phyloP scores from a whole-genome alignment of 2,113 vertebrate species.

The Nerophis lumbriciformis region DNA sequence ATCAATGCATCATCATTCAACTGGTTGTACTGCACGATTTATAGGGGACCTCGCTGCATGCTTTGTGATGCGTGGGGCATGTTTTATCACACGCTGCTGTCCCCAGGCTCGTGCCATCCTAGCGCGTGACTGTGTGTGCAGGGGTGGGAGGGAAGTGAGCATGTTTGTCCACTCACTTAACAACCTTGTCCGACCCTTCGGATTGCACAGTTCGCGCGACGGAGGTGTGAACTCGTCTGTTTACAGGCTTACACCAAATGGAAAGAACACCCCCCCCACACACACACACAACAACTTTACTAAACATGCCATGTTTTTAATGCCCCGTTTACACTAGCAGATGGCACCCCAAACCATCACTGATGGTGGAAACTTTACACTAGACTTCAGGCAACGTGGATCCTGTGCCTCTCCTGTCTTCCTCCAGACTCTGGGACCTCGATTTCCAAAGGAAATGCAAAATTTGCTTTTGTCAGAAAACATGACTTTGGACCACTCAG shows the following conservation, averaged over 20 bases:
- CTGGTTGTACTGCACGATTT: slow-evolving; percentile 45
- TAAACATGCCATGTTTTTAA: too few relatives aligned
- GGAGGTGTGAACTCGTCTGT: slow-evolving; percentile 24
- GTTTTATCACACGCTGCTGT: slow-evolving; percentile 21
- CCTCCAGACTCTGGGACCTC: too few relatives aligned
- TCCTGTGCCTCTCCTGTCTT: too few relatives aligned
- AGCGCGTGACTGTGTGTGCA: slow-evolving; percentile 11
- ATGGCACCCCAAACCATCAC: too few relatives aligned
- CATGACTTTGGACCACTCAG: too few relatives aligned
- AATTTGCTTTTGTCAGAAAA: too few relatives aligned
- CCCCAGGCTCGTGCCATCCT: slow-evolving; percentile 13
- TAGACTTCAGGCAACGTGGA: too few relatives aligned
- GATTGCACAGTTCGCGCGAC: slow-evolving; percentile 24
- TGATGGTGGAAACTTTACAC: too few relatives aligned
- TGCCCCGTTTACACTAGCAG: too few relatives aligned
- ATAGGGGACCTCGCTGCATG: slow-evolving; percentile 11
- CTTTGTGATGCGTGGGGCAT: slow-evolving; percentile 7
- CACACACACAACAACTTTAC: background rate
- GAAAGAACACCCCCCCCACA: background rate
- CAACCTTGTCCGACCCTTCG: slow-evolving; percentile 42
- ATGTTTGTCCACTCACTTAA: slow-evolving; percentile 26
- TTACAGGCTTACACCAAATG: slow-evolving; percentile 27
- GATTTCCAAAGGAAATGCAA: too few relatives aligned
- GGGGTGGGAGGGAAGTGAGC: slow-evolving; percentile 7
- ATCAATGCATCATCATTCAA: slow-evolving; percentile 57